Evolutionary conservation across 2,888 invertebrate genomes (phyloP), one percentile per base, ranked within the genome.

Genomic region (Chymomyza amoena): DNA sequence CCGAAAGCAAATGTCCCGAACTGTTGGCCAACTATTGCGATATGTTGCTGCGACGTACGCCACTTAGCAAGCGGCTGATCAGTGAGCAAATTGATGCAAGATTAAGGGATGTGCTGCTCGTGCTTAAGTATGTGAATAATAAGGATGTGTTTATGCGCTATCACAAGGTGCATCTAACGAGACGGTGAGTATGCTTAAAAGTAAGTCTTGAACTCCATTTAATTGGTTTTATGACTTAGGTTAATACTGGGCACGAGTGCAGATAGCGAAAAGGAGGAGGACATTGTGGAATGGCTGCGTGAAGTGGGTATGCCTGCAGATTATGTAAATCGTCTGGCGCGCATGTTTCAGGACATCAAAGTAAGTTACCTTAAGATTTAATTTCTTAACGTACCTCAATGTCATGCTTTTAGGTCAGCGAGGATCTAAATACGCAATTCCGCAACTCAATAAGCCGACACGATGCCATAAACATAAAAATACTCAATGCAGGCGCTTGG

Each of bases 131-230:
- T 92, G 98, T 99, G 80, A 97, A 97, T 91, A 99, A 99, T 92
- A 99, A 99, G 92, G 99, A 99, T 93, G 99, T 99, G 36, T 99
- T 99, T 92, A 99, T 99, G 99, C 94, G 99, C 80, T 99, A 98
- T 92, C 99, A 99, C 92, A 99, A 99, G 92, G 98, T 98, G 61
- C 99, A 99, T 93, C 93, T 99, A 77, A 99, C 99, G 7, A 93
- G 99, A 87, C 94, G 94, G 87, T 92, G 76, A 80, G 87, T 63
- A 4, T 0, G 1, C 9, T 2, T 1, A 9, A 64, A 6, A 10
- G 57, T 56, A 18, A 18, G 0, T 1, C 0, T 16, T 16, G 6
- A 16, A 13, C 2, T 51, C 6, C 0, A 20, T 66, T 20, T 28
- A 28, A 25, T 13, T 56, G 28, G 15, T 39, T 56, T 50, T 20